A percentile compares a stretch with the other conserved stretches of the same genome.
phyloP scores from a whole-genome alignment of 2,113 vertebrate genomes.

The Peromyscus californicus region DNA sequence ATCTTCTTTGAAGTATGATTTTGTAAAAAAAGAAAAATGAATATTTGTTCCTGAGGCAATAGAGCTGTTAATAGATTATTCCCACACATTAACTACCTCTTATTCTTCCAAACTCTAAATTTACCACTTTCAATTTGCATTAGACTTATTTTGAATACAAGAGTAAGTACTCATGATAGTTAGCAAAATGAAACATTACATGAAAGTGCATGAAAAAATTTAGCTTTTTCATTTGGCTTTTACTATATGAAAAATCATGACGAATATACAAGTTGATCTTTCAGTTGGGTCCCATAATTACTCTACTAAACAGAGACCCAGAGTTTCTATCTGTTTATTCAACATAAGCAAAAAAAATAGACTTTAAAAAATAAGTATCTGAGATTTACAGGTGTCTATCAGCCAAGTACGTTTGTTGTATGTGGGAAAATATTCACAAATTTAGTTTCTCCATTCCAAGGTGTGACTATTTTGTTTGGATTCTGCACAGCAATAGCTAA shows the following conservation, averaged over 20 bases:
- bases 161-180: neutral
- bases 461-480: neutral
- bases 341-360: neutral
- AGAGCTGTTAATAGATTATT: neutral
- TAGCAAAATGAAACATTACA: neutral
- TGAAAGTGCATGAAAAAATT: neutral
- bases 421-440: neutral
- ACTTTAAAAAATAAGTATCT: neutral
- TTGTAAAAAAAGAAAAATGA: conserved; percentile 14
- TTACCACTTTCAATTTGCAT: neutral
- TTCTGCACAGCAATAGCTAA: neutral
- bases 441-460: neutral
- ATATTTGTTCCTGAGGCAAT: neutral
- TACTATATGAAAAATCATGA: neutral
- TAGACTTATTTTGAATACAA: neutral
- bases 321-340: neutral
- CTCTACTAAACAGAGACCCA: neutral
- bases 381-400: neutral
- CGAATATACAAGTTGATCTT: neutral
- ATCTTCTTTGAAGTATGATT: neutral
- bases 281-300: neutral
- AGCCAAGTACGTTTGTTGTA: neutral
- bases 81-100: neutral
- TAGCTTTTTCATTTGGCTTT: neutral
- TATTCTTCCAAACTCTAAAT: neutral